phyloP scores from a whole-genome alignment of 2,888 invertebrate genomes.

The Macrophya alboannulata region DNA sequence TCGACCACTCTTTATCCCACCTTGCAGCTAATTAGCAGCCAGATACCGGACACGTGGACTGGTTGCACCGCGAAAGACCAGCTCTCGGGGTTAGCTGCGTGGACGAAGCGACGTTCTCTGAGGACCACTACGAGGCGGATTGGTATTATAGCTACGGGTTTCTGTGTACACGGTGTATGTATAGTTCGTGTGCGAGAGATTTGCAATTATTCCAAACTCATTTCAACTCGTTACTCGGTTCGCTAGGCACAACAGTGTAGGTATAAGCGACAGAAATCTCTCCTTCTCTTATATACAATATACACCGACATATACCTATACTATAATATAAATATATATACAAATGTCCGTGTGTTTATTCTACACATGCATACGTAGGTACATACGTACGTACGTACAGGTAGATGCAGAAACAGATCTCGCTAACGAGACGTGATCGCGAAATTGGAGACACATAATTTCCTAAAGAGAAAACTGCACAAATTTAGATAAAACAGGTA shows the following conservation, averaged over 20 bases:
- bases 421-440: conserved; percentile 40
- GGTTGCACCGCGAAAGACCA: conserved; percentile 56
- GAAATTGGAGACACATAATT: conserved; percentile 61
- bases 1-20: conserved; percentile 74
- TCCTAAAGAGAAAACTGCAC: conserved; percentile 75
- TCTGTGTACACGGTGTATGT: conserved; percentile 2
- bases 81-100: conserved; percentile 44
- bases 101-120: conserved; percentile 40
- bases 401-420: conserved; percentile 24
- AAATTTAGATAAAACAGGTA: background rate
- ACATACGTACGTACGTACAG: background rate
- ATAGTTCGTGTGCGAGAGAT: conserved; percentile 59
- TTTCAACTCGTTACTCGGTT: conserved; percentile 70
- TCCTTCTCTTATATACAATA: background rate
- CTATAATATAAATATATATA: background rate
- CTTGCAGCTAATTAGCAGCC: conserved; percentile 76
- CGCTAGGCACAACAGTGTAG: conserved; percentile 34
- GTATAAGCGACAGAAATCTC: conserved; percentile 43
- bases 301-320: background rate
- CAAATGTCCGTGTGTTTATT: background rate
- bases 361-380: background rate
- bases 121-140: conserved; percentile 51
- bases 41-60: conserved; percentile 72
- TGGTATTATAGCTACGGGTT: background rate
- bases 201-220: conserved; percentile 72